A percentile compares a stretch with the other conserved stretches of the same genome.
phyloP scores from a whole-genome alignment of 1,140 invertebrate genomes.

The Cephus cinctus region DNA sequence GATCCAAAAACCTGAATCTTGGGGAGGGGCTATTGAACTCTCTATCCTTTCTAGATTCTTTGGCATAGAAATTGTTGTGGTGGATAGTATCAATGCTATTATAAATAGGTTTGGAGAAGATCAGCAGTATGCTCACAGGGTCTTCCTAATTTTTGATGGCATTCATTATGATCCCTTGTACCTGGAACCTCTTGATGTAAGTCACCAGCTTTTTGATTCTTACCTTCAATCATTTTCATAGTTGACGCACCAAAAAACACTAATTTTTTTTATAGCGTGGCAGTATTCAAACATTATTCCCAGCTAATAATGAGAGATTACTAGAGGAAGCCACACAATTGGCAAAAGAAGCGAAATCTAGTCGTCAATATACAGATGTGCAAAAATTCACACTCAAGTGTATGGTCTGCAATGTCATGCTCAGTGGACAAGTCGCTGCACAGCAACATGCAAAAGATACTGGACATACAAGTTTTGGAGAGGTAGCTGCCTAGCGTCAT shows the following conservation, averaged over 20 bases:
- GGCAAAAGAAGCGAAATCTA: constrained; percentile 82
- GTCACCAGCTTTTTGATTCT: constrained; percentile 12
- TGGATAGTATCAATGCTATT: constrained; percentile 86
- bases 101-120: constrained; percentile 95
- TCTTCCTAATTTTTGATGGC: constrained; percentile 92
- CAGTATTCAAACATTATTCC: constrained; percentile 78
- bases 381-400: constrained; percentile 84
- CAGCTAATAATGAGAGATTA: constrained; percentile 69
- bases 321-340: constrained; percentile 79
- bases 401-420: constrained; percentile 69
- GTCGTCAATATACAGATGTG: constrained; percentile 86
- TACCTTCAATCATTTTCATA: neutral
- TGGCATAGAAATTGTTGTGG: constrained; percentile 89
- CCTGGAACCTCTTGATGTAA: constrained; percentile 71
- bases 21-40: constrained; percentile 95
- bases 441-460: constrained; percentile 82
- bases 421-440: constrained; percentile 79
- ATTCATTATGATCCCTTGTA: constrained; percentile 95
- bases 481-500: constrained; percentile 55
- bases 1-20: constrained; percentile 81
- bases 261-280: constrained; percentile 58
- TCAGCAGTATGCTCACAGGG: constrained; percentile 77
- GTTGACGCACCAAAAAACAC: too few relatives aligned
- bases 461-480: constrained; percentile 85
- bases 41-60: constrained; percentile 87